Conservation (phyloP, 2,888 invertebrate species). For the Acleris literana region DNA sequence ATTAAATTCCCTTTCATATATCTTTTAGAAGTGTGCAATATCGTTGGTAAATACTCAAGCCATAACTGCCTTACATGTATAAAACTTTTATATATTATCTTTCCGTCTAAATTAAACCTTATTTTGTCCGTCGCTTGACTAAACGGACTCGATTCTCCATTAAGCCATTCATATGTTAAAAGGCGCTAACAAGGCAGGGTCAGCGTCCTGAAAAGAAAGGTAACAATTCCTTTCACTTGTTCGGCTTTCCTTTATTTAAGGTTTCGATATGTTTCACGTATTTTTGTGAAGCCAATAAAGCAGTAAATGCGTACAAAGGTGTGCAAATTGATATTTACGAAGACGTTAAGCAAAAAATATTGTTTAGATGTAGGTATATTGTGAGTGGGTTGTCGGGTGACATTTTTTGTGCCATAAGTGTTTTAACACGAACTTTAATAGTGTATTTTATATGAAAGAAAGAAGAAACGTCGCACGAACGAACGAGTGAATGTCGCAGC, state of each 20-base stretch:
- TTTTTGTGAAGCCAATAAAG: slow-evolving; percentile 5
- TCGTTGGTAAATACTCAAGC: too few relatives aligned
- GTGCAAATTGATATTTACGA: slow-evolving; percentile 1
- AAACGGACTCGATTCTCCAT: slow-evolving; percentile 13
- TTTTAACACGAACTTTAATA: too few relatives aligned
- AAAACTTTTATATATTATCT: not conserved
- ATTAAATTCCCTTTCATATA: too few relatives aligned
- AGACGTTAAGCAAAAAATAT: not conserved
- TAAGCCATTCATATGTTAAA: slow-evolving; percentile 29
- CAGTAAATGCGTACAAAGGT: not conserved
- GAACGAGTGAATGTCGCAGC: too few relatives aligned
- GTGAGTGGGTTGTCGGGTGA: too few relatives aligned
- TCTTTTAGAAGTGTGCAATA: too few relatives aligned
- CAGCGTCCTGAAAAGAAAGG: slow-evolving; percentile 24
- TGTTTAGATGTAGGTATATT: too few relatives aligned
- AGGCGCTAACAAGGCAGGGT: slow-evolving; percentile 29
- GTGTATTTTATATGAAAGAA: too few relatives aligned
- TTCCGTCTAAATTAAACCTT: slow-evolving; percentile 14
- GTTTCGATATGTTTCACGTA: slow-evolving; percentile 6
- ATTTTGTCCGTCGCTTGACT: slow-evolving; percentile 17
- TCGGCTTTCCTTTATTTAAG: slow-evolving; percentile 17
- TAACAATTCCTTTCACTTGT: slow-evolving; percentile 30
- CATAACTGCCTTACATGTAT: not conserved
- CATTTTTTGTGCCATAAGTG: too few relatives aligned
- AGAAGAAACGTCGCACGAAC: too few relatives aligned